Evolutionary conservation across 2,113 vertebrate genomes (phyloP).

Genomic region (Dendropsophus ebraccatus): DNA sequence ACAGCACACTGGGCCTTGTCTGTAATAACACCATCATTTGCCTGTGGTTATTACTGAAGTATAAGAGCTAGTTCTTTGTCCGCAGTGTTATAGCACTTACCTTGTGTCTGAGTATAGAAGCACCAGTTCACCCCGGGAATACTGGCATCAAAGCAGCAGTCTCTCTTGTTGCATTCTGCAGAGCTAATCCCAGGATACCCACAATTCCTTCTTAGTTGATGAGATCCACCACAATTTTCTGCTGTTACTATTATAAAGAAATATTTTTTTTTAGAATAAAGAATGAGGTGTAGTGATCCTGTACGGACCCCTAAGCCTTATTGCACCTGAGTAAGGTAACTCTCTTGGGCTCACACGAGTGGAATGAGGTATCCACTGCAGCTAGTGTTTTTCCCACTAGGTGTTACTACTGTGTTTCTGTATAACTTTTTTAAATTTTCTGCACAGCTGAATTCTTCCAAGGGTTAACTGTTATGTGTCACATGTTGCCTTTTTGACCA

Average conservation of each 20-base stretch:
- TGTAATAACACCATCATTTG: background rate
- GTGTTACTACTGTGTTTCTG: too few relatives aligned
- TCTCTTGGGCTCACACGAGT: too few relatives aligned
- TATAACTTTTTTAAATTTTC: too few relatives aligned
- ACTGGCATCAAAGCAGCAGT: background rate
- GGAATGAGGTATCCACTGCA: too few relatives aligned
- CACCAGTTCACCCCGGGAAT: background rate
- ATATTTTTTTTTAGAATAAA: too few relatives aligned
- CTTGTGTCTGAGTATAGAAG: background rate
- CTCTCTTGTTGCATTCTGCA: background rate
- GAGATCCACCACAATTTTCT: background rate
- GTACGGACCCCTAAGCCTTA: too few relatives aligned
- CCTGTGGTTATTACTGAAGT: background rate
- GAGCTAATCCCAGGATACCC: background rate
- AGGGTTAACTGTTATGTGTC: too few relatives aligned
- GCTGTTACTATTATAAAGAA: background rate
- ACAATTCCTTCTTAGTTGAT: background rate
- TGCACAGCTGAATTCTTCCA: too few relatives aligned
- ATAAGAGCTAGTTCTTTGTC: background rate
- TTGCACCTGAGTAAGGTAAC: too few relatives aligned
- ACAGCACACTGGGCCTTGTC: constrained; percentile 26
- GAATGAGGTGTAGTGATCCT: too few relatives aligned
- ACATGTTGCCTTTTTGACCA: too few relatives aligned
- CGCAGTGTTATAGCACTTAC: background rate
- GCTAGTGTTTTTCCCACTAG: too few relatives aligned